Conservation (phyloP, 2,888 invertebrate species). For the Ypsolopha scabrella region DNA sequence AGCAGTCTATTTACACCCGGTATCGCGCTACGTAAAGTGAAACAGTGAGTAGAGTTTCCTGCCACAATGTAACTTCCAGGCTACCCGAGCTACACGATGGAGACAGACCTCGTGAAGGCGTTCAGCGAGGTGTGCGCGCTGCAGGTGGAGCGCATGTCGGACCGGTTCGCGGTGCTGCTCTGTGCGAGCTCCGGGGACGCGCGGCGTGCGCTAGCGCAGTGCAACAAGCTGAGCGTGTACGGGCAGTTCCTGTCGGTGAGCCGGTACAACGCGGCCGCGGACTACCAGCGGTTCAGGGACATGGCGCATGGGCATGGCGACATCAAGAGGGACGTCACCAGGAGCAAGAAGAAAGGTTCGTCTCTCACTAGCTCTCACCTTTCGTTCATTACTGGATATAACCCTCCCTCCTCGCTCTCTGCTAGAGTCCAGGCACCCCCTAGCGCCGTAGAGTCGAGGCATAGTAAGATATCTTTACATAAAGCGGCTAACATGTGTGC, state of each 20-base stretch:
- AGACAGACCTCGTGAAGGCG: slow-evolving; percentile 29
- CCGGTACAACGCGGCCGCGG: slow-evolving; percentile 15
- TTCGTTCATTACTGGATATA: not conserved
- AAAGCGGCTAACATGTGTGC: no score
- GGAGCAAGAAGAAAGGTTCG: slow-evolving; percentile 23
- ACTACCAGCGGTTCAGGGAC: slow-evolving; percentile 6
- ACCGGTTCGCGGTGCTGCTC: slow-evolving; percentile 21
- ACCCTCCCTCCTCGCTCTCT: no score
- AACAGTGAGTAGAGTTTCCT: no score
- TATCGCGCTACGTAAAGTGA: no score
- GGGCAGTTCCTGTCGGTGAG: slow-evolving; percentile 31
- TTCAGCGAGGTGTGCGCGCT: slow-evolving; percentile 30
- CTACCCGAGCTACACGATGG: slow-evolving; percentile 35
- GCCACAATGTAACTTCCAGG: slow-evolving; percentile 34
- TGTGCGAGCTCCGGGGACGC: slow-evolving; percentile 21
- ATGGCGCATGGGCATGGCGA: slow-evolving; percentile 17
- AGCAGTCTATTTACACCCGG: no score
- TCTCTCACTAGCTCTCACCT: not conserved
- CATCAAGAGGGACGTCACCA: slow-evolving; percentile 12
- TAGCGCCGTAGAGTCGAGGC: no score
- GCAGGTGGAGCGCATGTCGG: slow-evolving; percentile 22
- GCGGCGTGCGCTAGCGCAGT: slow-evolving; percentile 18
- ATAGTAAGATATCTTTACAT: no score
- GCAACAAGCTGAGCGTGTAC: slow-evolving; percentile 28
- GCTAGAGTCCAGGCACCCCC: no score